Evolutionary conservation across 2,888 invertebrate genomes (phyloP), one percentile per base, ranked within the genome.

Genomic region (Oligia latruncula): DNA sequence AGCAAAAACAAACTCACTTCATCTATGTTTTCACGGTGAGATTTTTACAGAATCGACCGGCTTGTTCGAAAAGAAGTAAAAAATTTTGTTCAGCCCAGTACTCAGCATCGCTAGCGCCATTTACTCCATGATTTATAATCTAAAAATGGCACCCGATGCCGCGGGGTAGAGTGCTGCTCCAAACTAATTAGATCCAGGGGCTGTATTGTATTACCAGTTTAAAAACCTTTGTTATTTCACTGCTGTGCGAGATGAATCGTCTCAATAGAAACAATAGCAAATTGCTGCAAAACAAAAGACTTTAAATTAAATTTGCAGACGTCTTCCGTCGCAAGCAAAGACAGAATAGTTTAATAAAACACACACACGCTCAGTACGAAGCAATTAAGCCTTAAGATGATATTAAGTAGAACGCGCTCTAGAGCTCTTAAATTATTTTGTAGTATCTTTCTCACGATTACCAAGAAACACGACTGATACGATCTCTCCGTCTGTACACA

Each of bases 261-360:
- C 77, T 81, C 74, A 86, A 88, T 81, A 75, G 77, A 84, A 81
- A 92, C 91, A 91, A 90, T 88, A 80, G 88, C 81, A 83, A 90
- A 90, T 84, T 81, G 70, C 80, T 87, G 60, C 65, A 55, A 84
- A 88, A 91, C 87, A 91, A 90, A 91, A 90, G 87, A 73, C 75
- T 82, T 80, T 66, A 86, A 90, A 90, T 90, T 79, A 84, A 88
- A 90, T 89, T 83, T 87, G 78, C 68, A 86, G 83, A 81, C 74
- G 73, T 81, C 71, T 88, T 84, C 88, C 88, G 80, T 86, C 83
- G 74, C 74, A 55, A 74, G 80, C 77, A 87, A 85, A 82, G 77
- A 87, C 77, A 58, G 55, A 83, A 89, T 90, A 88, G 89, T 91
- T 92, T 87, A 89, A 91, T 91, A 86, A 88, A 85, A 71, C 58